phyloP scores from a whole-genome alignment of 2,888 invertebrate genomes.

The Torymus tubicola region DNA sequence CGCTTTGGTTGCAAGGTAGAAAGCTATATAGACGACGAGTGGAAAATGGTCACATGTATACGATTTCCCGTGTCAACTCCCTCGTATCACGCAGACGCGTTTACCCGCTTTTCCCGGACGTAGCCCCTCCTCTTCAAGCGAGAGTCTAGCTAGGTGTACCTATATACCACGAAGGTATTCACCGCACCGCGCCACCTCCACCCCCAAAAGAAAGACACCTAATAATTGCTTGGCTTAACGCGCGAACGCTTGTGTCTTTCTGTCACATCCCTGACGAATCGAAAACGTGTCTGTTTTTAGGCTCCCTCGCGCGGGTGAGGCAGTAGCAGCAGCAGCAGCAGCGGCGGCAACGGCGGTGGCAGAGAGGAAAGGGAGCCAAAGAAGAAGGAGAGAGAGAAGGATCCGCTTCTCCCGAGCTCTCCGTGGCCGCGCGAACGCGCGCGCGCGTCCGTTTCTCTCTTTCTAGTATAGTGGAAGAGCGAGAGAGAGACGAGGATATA shows the following conservation, averaged over 20 bases:
- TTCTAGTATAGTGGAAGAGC: slow-evolving; percentile 1
- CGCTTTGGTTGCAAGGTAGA: too few species aligned
- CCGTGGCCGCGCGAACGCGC: not conserved
- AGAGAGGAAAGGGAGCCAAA: slow-evolving; percentile 4
- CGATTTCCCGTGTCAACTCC: too few species aligned
- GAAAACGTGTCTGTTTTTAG: too few species aligned
- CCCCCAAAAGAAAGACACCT: too few species aligned
- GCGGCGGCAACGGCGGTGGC: not conserved
- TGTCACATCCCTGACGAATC: too few species aligned
- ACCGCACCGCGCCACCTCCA: too few species aligned
- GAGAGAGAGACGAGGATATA: not conserved
- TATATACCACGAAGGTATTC: too few species aligned
- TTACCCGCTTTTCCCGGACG: slow-evolving; percentile 7
- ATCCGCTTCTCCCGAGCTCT: not conserved
- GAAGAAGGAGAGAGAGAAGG: not conserved
- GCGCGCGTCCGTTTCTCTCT: slow-evolving; percentile 15
- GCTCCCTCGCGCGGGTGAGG: too few species aligned
- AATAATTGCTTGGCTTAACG: too few species aligned
- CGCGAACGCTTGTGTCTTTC: too few species aligned
- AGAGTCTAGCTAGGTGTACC: not conserved
- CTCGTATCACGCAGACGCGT: not conserved
- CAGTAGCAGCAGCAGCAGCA: not conserved
- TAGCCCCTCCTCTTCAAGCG: not conserved
- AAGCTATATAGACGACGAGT: too few species aligned
- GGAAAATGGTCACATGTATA: too few species aligned